phyloP scores from a whole-genome alignment of 2,797 vertebrate genomes.

The Ispidina picta region DNA sequence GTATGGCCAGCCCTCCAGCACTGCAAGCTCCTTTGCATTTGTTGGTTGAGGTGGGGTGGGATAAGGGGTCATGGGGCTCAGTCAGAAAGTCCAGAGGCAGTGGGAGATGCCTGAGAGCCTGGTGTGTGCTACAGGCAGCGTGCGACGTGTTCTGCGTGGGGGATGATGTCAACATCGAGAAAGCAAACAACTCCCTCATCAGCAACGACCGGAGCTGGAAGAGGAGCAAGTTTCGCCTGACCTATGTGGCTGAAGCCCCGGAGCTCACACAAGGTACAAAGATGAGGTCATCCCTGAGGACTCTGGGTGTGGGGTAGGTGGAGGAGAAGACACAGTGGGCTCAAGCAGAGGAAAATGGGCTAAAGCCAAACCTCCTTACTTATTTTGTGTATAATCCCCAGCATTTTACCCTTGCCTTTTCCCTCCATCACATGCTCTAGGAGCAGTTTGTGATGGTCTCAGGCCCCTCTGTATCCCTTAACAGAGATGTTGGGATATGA shows the following conservation, averaged over 20 bases:
- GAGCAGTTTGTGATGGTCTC: neutral
- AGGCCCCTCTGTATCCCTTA: neutral
- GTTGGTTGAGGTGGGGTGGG: neutral
- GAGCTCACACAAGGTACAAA: constrained; percentile 89
- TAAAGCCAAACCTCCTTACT: no score
- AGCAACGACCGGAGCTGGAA: constrained; percentile 99
- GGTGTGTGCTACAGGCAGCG: constrained; percentile 83
- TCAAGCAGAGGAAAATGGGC: rapidly evolving
- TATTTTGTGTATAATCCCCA: neutral
- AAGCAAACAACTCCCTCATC: constrained; percentile 95
- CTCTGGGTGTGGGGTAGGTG: rapidly evolving
- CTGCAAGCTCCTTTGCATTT: rapidly evolving
- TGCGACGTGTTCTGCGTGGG: constrained; percentile 98
- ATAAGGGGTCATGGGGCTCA: rapidly evolving
- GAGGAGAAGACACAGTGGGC: neutral
- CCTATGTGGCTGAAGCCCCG: constrained; percentile 89
- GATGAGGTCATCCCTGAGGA: rapidly evolving
- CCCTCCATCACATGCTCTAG: neutral
- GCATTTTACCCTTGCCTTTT: neutral
- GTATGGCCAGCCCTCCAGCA: rapidly evolving
- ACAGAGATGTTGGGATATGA: neutral
- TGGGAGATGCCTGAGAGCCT: neutral
- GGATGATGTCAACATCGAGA: constrained; percentile 97
- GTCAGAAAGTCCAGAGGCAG: neutral
- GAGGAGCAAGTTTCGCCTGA: constrained; percentile 95